These are phyloP conservation scores for Platycercus adscitus DNA, from an alignment of 2,113 vertebrate genomes.

Conservation along the genomic window DNA sequence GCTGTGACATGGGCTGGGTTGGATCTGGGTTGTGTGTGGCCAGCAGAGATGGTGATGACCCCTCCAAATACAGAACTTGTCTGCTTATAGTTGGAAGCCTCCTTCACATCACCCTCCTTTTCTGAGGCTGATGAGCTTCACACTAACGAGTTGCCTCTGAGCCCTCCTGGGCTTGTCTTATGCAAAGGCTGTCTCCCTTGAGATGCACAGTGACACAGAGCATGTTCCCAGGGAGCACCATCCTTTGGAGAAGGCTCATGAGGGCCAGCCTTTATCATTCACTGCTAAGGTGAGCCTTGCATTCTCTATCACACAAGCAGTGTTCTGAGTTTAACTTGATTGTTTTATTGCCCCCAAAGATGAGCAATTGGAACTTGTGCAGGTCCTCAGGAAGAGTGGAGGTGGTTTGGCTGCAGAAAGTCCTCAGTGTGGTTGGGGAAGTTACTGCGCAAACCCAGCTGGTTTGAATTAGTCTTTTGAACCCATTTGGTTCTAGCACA, in stretches of 20 bases:
- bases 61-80: neutral
- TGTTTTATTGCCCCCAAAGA: neutral
- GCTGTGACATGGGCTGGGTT: neutral
- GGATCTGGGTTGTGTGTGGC: no score
- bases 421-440: neutral
- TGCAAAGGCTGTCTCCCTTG: neutral
- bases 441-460: neutral
- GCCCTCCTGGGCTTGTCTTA: neutral
- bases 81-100: neutral
- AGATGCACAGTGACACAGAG: neutral
- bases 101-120: neutral
- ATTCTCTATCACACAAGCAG: neutral
- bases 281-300: neutral
- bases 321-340: neutral
- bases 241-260: neutral
- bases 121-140: neutral
- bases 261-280: neutral
- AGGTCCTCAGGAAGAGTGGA: neutral
- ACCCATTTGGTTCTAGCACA: constrained; percentile 17
- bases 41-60: neutral
- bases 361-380: neutral
- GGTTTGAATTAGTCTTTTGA: constrained; percentile 54
- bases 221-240: neutral
- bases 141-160: neutral
- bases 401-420: neutral